These are phyloP conservation scores for Porites rus DNA, from an alignment of 92 coral and sea anemone species.

Conservation along the genomic window DNA sequence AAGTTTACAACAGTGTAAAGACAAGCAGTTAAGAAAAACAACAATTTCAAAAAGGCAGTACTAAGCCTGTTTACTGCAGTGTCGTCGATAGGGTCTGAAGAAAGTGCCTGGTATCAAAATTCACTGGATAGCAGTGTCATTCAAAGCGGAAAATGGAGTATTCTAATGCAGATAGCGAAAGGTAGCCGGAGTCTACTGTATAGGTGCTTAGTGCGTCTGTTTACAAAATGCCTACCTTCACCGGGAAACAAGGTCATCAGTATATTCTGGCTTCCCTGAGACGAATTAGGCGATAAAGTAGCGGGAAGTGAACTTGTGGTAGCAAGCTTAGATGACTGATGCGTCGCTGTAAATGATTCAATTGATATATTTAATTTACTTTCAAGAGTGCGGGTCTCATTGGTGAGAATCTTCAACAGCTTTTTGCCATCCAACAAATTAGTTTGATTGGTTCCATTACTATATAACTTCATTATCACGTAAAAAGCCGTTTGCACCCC, in stretches of 20 bases:
- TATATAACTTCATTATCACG: conserved; percentile 56
- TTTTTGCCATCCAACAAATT: conserved; percentile 60
- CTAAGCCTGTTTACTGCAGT: not conserved
- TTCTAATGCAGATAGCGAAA: not conserved
- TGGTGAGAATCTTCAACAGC: conserved; percentile 60
- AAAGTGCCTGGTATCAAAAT: not conserved
- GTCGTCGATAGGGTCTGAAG: not conserved
- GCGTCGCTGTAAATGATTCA: conserved; percentile 62
- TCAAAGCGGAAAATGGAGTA: not conserved
- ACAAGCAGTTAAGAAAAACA: not conserved
- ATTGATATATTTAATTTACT: conserved; percentile 66
- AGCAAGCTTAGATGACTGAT: not conserved
- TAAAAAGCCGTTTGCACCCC: conserved; percentile 72
- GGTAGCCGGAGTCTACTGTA: not conserved
- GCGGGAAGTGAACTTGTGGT: not conserved
- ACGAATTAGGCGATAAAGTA: conserved; percentile 8
- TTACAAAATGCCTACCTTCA: conserved; percentile 35
- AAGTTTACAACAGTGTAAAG: not conserved
- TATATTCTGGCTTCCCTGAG: conserved; percentile 18
- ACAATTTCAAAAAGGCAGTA: not conserved
- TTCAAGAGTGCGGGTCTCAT: conserved; percentile 61
- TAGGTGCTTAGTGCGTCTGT: not conserved
- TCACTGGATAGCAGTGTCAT: not conserved
- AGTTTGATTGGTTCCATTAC: conserved; percentile 67
- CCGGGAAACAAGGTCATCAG: conserved; percentile 8